Conservation (phyloP, 2,888 invertebrate genomes). For the Calameuta idolon region DNA sequence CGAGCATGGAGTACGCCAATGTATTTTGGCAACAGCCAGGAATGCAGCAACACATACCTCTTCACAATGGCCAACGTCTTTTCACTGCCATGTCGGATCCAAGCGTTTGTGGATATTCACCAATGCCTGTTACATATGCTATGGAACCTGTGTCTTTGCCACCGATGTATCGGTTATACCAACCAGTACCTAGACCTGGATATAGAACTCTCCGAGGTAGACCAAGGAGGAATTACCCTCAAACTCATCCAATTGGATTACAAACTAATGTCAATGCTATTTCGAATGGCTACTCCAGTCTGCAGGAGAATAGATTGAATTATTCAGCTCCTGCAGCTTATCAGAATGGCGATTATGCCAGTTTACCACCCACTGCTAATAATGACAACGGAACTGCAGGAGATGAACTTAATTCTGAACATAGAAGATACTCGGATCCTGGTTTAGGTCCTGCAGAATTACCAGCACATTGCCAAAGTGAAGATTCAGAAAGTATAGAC, state of each 20-base stretch:
- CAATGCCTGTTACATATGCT: constrained; percentile 67
- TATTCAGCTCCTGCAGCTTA: constrained; percentile 38
- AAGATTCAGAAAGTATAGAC: constrained; percentile 69
- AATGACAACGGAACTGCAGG: constrained; percentile 69
- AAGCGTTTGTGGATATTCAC: constrained; percentile 66
- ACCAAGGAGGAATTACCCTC: constrained; percentile 39
- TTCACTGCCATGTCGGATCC: constrained; percentile 69
- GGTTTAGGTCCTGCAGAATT: constrained; percentile 71
- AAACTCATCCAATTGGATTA: constrained; percentile 31
- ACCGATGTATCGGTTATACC: constrained; percentile 71
- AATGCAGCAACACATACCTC: constrained; percentile 37
- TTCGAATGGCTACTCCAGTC: constrained; percentile 53
- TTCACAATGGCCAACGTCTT: constrained; percentile 66
- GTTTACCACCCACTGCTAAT: constrained; percentile 79
- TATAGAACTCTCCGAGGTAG: constrained; percentile 46
- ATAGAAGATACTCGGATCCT: constrained; percentile 77
- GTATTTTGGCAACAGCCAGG: constrained; percentile 52
- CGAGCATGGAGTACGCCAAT: constrained; percentile 47
- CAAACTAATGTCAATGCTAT: constrained; percentile 8
- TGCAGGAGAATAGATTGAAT: constrained; percentile 51
- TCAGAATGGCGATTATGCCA: constrained; percentile 71
- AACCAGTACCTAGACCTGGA: constrained; percentile 58
- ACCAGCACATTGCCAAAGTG: constrained; percentile 68
- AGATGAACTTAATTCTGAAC: constrained; percentile 70
- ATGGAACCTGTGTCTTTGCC: constrained; percentile 77